These are phyloP conservation scores for Dendrolimus punctatus DNA, from an alignment of 1,140 invertebrate species.

Conservation along the genomic window DNA sequence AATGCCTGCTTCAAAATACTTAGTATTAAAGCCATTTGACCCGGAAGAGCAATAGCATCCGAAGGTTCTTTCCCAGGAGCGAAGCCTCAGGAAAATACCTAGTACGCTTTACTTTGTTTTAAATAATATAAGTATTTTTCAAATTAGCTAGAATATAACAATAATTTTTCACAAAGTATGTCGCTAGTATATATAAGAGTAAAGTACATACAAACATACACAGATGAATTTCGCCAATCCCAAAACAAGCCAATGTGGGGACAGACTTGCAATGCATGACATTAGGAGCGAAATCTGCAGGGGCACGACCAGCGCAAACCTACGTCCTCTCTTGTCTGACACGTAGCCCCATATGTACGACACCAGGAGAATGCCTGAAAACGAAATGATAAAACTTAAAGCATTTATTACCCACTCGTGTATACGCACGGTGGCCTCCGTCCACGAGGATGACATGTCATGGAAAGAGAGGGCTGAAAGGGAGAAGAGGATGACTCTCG, in stretches of 20 bases:
- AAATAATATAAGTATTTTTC: no score
- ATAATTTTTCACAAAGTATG: not conserved
- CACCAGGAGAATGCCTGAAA: constrained; percentile 51
- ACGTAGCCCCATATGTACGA: constrained; percentile 71
- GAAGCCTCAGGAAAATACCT: no score
- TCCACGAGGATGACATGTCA: no score
- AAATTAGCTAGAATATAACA: not conserved
- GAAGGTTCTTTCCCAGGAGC: no score
- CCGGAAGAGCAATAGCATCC: no score
- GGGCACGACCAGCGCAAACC: constrained; percentile 63
- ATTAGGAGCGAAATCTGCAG: constrained; percentile 40
- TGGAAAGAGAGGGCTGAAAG: no score
- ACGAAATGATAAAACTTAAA: not conserved
- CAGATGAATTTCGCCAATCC: constrained; percentile 50
- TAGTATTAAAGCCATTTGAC: no score
- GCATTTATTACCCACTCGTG: no score
- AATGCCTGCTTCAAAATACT: no score
- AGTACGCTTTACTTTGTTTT: no score
- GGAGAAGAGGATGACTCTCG: no score
- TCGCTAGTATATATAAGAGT: not conserved
- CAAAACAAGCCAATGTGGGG: constrained; percentile 44
- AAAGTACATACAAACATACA: constrained; percentile 53
- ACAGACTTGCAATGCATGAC: constrained; percentile 44
- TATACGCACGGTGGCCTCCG: no score
- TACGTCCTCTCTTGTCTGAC: constrained; percentile 63